phyloP scores from a whole-genome alignment of 1,140 invertebrate species.

The Chelonus insularis region DNA sequence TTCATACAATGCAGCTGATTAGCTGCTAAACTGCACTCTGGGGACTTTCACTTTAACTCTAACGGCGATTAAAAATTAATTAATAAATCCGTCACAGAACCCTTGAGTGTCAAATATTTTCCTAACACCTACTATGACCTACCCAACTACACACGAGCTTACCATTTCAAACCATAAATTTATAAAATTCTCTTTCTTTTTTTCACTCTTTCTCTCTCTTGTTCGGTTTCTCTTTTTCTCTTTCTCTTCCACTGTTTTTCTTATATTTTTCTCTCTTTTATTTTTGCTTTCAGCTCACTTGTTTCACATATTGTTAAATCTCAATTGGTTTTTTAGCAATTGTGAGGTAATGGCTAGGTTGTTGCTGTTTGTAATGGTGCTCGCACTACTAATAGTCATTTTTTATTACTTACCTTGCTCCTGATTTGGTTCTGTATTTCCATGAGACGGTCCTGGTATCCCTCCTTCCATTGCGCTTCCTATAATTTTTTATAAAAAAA shows the following conservation, averaged over 20 bases:
- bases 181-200: conserved; percentile 23
- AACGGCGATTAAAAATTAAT: conserved; percentile 14
- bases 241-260: conserved; percentile 31
- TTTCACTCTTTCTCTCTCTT: conserved; percentile 3
- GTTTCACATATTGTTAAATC: conserved; percentile 36
- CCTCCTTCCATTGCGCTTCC: conserved; percentile 55
- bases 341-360: conserved; percentile 61
- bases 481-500: conserved; percentile 32
- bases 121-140: conserved; percentile 59
- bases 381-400: conserved; percentile 56
- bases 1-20: conserved; percentile 57
- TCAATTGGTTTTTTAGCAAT: conserved; percentile 20
- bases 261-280: conserved; percentile 47
- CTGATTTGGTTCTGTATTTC: conserved; percentile 53
- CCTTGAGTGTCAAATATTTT: conserved; percentile 59
- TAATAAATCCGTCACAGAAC: conserved; percentile 4
- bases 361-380: conserved; percentile 63
- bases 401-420: conserved; percentile 57
- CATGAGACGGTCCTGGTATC: conserved; percentile 56
- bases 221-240: conserved; percentile 12
- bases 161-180: conserved; percentile 61
- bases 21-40: conserved; percentile 58
- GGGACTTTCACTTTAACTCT: conserved; percentile 48
- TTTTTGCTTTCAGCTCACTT: conserved; percentile 58
- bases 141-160: conserved; percentile 61